phyloP scores from a whole-genome alignment of 2,113 vertebrate genomes.

The human (Homo sapiens) region GRCh38 chrY:555501-556000 shows the following conservation, averaged over 20 bases:
- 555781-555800: not conserved
- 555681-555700: no score
- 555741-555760: constrained; percentile 80
- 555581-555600: no score
- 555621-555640: no score
- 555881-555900: constrained; percentile 89
- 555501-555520: no score
- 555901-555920: constrained; percentile 93
- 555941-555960: constrained; percentile 99
- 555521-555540: no score
- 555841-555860: constrained; percentile 58
- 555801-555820: constrained; percentile 72
- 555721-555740: constrained; percentile 82
- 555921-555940: constrained; percentile 98
- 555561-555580: no score
- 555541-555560: no score
- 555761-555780: constrained; percentile 72
- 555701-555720: constrained; percentile 78
- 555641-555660: no score
- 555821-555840: constrained; percentile 84
- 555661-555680: no score
- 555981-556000: constrained; percentile 97
- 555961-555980: constrained; percentile 94
- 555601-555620: no score
- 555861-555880: constrained; percentile 65